These are phyloP conservation scores for Osmerus eperlanus DNA, from an alignment of 2,113 vertebrate species.

Conservation along the genomic window DNA sequence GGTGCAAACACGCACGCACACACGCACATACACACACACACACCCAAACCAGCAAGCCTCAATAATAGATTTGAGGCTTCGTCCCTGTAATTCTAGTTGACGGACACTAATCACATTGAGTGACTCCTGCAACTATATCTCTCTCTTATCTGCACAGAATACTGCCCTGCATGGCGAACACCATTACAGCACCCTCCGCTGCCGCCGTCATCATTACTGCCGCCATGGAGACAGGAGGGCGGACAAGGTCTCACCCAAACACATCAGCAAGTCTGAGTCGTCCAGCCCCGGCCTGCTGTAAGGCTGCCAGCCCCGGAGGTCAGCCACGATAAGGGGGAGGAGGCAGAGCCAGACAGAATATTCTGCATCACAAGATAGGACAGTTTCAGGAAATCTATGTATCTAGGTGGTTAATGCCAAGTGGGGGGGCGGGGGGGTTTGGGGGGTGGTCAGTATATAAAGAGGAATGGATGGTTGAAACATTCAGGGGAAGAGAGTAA, in stretches of 20 bases:
- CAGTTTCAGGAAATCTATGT: constrained; percentile 60
- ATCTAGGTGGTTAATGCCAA: constrained; percentile 22
- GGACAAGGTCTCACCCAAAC: constrained; percentile 62
- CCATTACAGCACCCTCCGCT: constrained; percentile 58
- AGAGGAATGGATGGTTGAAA: not conserved
- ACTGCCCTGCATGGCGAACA: constrained; percentile 54
- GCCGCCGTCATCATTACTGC: constrained; percentile 66
- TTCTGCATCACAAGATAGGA: constrained; percentile 47
- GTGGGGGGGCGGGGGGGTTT: constrained; percentile 17
- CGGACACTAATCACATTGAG: constrained; percentile 66
- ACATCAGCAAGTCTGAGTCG: constrained; percentile 66
- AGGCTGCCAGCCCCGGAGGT: constrained; percentile 48
- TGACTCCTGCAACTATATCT: constrained; percentile 64
- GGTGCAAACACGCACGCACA: not conserved
- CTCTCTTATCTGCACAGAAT: constrained; percentile 67
- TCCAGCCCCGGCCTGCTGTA: constrained; percentile 51
- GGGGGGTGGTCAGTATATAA: not conserved
- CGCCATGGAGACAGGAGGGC: constrained; percentile 63
- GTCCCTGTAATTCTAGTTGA: constrained; percentile 68
- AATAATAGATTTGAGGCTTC: constrained; percentile 52
- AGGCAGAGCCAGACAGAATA: constrained; percentile 39
- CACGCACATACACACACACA: constrained; percentile 1
- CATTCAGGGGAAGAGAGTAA: not conserved
- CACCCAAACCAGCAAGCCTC: constrained; percentile 20
- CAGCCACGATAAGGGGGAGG: constrained; percentile 33